Percentiles rank a stretch among this genome's conserved stretches.
phyloP scores from a whole-genome alignment of 1,140 invertebrate species.

The Drosophila triauraria region DNA sequence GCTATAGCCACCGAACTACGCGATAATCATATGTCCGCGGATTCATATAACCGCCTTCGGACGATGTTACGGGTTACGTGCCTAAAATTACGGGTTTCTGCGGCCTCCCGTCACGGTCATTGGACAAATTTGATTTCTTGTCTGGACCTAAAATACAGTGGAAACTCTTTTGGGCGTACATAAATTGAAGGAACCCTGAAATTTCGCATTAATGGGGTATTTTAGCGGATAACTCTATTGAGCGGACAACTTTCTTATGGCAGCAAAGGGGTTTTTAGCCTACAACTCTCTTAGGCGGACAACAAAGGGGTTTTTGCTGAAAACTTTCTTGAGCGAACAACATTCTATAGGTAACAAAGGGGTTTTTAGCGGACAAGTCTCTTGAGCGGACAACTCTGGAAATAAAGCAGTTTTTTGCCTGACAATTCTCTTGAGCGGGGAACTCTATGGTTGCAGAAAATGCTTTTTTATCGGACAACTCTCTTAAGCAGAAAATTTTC shows the following conservation, averaged over 20 bases:
- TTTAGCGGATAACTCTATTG: background rate
- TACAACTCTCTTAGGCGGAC: background rate
- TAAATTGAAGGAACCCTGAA: background rate
- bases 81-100: conserved; percentile 55
- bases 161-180: conserved; percentile 9
- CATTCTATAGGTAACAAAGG: background rate
- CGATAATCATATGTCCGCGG: conserved; percentile 60
- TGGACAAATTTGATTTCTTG: conserved; percentile 35
- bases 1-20: conserved; percentile 46
- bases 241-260: background rate
- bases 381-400: background rate
- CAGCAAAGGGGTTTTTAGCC: background rate
- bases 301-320: no score
- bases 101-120: conserved; percentile 56
- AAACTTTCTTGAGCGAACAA: no score
- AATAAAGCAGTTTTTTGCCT: no score
- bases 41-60: conserved; percentile 12
- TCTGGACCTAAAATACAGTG: conserved; percentile 8
- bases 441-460: background rate
- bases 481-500: background rate
- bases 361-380: background rate
- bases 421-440: no score
- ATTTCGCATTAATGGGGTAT: background rate
- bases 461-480: background rate
- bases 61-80: conserved; percentile 47